phyloP scores from a whole-genome alignment of 2,888 invertebrate genomes.

The Acrobasis repandana region DNA sequence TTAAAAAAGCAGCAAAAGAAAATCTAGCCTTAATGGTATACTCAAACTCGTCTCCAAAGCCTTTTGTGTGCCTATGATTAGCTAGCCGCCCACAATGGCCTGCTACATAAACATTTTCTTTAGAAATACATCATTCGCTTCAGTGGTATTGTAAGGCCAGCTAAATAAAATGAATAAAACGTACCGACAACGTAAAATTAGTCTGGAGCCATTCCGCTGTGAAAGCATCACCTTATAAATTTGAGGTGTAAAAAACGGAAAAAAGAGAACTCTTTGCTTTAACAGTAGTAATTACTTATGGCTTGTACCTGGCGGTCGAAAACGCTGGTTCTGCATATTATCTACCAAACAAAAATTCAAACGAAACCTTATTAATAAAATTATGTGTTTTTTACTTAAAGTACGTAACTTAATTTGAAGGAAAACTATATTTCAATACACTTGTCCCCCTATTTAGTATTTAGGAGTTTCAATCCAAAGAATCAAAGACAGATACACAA shows the following conservation, averaged over 20 bases:
- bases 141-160: conserved; percentile 4
- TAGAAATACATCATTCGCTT: conserved; percentile 6
- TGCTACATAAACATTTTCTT: conserved; percentile 9
- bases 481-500: too few species aligned
- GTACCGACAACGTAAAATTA: conserved; percentile 14
- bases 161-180: conserved; percentile 15
- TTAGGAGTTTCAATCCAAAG: too few species aligned
- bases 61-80: conserved; percentile 2
- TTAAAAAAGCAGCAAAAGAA: neutral
- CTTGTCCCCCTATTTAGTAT: too few species aligned
- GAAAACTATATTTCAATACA: too few species aligned
- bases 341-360: neutral
- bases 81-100: neutral
- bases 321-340: neutral
- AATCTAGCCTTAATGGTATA: neutral
- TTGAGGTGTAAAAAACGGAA: conserved; percentile 12
- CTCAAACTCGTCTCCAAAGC: neutral
- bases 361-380: too few species aligned
- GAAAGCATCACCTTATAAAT: conserved; percentile 15
- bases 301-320: neutral
- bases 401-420: too few species aligned
- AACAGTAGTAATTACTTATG: neutral
- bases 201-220: conserved; percentile 6
- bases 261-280: conserved; percentile 10
- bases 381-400: too few species aligned